Percentiles rank a stretch among this genome's conserved stretches.
phyloP scores from a whole-genome alignment of 1,140 invertebrate genomes.

The Rhagoletis pomonella region DNA sequence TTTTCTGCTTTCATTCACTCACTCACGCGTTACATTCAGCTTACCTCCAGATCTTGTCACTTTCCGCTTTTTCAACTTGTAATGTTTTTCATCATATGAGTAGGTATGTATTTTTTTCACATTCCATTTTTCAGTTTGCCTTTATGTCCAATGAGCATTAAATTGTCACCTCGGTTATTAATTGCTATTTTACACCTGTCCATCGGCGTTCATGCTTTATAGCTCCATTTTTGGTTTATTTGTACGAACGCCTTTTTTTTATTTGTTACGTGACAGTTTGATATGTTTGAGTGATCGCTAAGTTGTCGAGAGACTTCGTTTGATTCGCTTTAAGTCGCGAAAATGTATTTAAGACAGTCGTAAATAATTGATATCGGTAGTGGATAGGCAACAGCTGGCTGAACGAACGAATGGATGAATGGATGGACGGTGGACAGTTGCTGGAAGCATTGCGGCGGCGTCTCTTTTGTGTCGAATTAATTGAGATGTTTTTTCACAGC shows the following conservation, averaged over 20 bases:
- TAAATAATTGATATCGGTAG: background rate
- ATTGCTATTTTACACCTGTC: constrained; percentile 47
- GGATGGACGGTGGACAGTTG: background rate
- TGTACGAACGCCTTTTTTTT: background rate
- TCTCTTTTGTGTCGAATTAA: constrained; percentile 3
- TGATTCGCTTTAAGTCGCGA: background rate
- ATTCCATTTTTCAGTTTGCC: background rate
- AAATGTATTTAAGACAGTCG: constrained; percentile 19
- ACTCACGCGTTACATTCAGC: background rate
- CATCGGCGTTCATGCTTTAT: constrained; percentile 41
- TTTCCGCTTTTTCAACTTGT: background rate
- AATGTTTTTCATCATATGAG: background rate
- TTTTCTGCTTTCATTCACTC: background rate
- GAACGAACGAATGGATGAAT: background rate
- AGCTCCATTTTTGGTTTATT: constrained; percentile 32
- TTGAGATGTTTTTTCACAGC: constrained; percentile 10
- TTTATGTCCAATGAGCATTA: constrained; percentile 21
- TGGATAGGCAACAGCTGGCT: background rate
- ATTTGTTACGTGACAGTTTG: background rate
- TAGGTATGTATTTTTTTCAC: background rate
- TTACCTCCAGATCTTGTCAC: background rate
- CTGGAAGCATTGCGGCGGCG: background rate
- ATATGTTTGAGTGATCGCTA: constrained; percentile 15
- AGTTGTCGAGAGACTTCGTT: background rate
- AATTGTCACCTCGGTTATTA: constrained; percentile 45